Evolutionary conservation across 1,140 invertebrate genomes (phyloP), one percentile per base, ranked within the genome.

Genomic region (Pseudomyrmex concolor): DNA sequence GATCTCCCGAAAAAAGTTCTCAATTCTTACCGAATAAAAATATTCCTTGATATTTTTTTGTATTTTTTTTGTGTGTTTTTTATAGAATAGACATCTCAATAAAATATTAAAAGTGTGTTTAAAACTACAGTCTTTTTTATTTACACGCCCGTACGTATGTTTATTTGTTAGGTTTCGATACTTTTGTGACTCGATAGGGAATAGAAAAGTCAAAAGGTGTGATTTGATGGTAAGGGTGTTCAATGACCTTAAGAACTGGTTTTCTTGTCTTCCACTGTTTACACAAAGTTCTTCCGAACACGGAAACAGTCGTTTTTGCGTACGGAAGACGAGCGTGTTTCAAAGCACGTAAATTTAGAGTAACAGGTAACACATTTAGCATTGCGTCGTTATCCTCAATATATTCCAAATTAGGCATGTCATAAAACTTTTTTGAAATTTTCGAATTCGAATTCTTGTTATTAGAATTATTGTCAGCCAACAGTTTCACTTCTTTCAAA

Each of bases 121-220:
- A 34, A 34, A 34, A 34, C 34, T 34, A 34, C 34, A 34, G 19
- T 34, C 25, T 25, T 12, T 64, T 8, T 17, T 34, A 34, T 34
- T 34, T 34, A 34, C 25, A 34, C 34, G 34, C 5, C 0, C 34
- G 34, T 34, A 34, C 5, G 34, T 34, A 34, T 19, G 51, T 45
- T 12, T 78, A 25, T 54, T 72, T 17, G 5, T 85, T 66, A 62
- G 51, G 19, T 34, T 60, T 68, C 54, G n/a, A n/a, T n/a, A n/a
- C n/a, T 51, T 12, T 71, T 59, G 64, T 17, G 12, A n/a, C 45
- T 67, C 13, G 50, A 72, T 88, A 97, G 2, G 95, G 95, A 66
- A 93, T 94, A 54, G 94, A 93, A 93, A 96, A 96, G 72, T 95
- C 94, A 92, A 96, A 95, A 77, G 83, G 90, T 83, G 90, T 89